These are phyloP conservation scores for Drosophila athabasca DNA, from an alignment of 1,140 invertebrate species.

Conservation along the genomic window DNA sequence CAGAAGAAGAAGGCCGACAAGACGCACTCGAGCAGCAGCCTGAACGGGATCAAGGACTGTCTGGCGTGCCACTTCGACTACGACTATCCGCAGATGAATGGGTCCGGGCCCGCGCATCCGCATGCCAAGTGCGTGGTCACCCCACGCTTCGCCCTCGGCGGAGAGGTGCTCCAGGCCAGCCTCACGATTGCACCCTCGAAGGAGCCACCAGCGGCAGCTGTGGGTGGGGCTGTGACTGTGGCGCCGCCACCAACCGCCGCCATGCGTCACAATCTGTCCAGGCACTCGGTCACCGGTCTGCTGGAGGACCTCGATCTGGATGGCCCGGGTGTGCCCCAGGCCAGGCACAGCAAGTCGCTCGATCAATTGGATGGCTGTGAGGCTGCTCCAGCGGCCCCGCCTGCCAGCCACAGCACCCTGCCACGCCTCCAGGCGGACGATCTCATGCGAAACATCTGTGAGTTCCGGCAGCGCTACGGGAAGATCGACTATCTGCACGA, in stretches of 20 bases:
- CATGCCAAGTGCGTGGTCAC: slow-evolving; percentile 79
- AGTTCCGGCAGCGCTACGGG: slow-evolving; percentile 86
- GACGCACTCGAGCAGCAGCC: slow-evolving; percentile 69
- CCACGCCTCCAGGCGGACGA: slow-evolving; percentile 76
- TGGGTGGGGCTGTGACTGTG: no score
- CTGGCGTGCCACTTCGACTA: slow-evolving; percentile 67
- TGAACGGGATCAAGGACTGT: slow-evolving; percentile 73
- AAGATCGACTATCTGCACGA: slow-evolving; percentile 82
- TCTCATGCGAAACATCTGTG: slow-evolving; percentile 85
- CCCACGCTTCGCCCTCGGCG: slow-evolving; percentile 74
- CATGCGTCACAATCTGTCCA: slow-evolving; percentile 83
- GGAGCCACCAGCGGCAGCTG: slow-evolving; percentile 14
- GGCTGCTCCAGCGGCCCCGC: slow-evolving; percentile 19
- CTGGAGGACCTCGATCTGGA: slow-evolving; percentile 82
- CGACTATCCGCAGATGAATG: slow-evolving; percentile 65
- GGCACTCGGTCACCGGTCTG: slow-evolving; percentile 86
- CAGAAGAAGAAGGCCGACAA: slow-evolving; percentile 65
- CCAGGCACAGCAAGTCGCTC: slow-evolving; percentile 91
- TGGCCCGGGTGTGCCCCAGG: slow-evolving; percentile 81
- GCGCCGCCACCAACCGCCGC: slow-evolving; percentile 25
- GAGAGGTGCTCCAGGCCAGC: slow-evolving; percentile 83
- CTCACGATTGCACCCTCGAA: slow-evolving; percentile 82
- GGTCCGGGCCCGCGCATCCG: slow-evolving; percentile 56
- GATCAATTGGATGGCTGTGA: slow-evolving; percentile 87
- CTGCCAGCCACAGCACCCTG: slow-evolving; percentile 53